Conservation (phyloP, 2,888 invertebrate species). For the Empis livida region DNA sequence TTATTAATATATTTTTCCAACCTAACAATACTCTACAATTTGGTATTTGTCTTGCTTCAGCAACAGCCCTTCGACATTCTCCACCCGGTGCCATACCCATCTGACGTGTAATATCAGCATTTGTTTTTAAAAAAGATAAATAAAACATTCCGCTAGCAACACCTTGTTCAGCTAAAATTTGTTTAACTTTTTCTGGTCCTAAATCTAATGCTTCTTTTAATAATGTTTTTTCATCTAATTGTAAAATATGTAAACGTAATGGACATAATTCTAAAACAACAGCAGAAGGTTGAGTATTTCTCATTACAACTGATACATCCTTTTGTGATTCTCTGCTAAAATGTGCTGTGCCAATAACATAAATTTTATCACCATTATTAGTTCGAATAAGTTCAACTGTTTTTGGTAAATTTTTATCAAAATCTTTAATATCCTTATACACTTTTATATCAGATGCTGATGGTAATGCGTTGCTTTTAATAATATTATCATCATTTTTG, state of each 20-base stretch:
- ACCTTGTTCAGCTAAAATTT: constrained; percentile 14
- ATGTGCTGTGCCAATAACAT: constrained; percentile 88
- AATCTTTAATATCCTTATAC: constrained; percentile 12
- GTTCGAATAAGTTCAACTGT: constrained; percentile 65
- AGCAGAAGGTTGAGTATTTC: constrained; percentile 45
- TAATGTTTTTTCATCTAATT: constrained; percentile 75
- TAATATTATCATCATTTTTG: not conserved
- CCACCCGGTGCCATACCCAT: constrained; percentile 95
- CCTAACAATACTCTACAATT: constrained; percentile 62
- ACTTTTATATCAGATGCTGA: constrained; percentile 3
- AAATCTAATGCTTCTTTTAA: constrained; percentile 73
- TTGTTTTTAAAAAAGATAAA: constrained; percentile 70
- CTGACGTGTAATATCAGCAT: constrained; percentile 77
- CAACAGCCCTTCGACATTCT: constrained; percentile 78
- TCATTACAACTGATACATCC: constrained; percentile 57
- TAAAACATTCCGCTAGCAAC: constrained; percentile 59
- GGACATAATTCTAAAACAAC: constrained; percentile 85
- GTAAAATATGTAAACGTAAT: constrained; percentile 68
- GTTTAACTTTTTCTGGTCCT: constrained; percentile 48
- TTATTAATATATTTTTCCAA: too few relatives aligned
- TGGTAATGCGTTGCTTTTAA: too few relatives aligned
- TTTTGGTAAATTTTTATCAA: constrained; percentile 16
- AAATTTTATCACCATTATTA: constrained; percentile 66
- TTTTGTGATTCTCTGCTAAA: constrained; percentile 84
- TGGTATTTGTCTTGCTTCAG: constrained; percentile 51